phyloP scores from a whole-genome alignment of 2,113 vertebrate species.

The Pomatorhinus ruficollis region DNA sequence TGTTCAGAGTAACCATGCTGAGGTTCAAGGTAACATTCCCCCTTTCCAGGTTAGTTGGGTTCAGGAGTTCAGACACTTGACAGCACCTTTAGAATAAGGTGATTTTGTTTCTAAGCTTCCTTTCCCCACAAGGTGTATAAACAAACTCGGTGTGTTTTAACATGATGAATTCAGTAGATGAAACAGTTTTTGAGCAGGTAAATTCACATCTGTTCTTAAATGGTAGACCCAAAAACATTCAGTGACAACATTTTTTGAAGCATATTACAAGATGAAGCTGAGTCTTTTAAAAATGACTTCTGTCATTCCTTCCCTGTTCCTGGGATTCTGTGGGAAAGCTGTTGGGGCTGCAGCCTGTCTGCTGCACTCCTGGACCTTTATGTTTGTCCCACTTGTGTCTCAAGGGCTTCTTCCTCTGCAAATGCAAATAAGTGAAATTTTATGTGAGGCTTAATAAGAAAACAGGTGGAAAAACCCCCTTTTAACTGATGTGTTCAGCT shows the following conservation, averaged over 20 bases:
- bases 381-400: not conserved
- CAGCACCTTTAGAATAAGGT: not conserved
- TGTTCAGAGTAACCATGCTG: not conserved
- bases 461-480: not conserved
- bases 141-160: not conserved
- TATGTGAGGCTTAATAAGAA: not conserved
- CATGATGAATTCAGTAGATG: not conserved
- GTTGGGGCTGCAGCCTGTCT: not conserved
- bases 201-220: not conserved
- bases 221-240: not conserved
- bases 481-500: not conserved
- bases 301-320: not conserved
- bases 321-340: not conserved
- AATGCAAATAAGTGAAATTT: not conserved
- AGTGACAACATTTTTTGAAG: not conserved
- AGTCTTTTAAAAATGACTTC: not conserved
- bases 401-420: not conserved
- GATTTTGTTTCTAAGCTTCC: not conserved
- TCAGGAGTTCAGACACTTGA: not conserved
- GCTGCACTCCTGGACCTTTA: not conserved
- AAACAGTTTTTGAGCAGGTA: not conserved
- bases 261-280: not conserved
- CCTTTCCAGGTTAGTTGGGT: not conserved
- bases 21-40: not conserved
- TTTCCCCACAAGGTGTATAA: not conserved